Base-by-base conservation (phyloP, 2,888 invertebrate genomes). In the Patella depressa region DNA sequence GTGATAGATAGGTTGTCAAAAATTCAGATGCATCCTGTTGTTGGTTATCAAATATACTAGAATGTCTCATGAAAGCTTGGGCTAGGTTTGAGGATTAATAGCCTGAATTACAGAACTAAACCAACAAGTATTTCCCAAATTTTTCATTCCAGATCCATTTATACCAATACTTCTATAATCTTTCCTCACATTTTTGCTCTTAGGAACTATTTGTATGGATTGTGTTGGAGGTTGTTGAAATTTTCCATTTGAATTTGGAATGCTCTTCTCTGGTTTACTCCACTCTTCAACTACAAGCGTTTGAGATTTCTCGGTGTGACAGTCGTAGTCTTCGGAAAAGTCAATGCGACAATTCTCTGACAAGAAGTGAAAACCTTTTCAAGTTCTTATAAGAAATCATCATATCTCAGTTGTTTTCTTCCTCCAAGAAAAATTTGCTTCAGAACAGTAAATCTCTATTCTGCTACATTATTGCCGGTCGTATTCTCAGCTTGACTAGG, bases 1-100 rank as follows among this genome's bases (percentile, higher is more conserved):
- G 59, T 15, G 59, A n/a, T 1, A 59, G 17, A 59, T 59, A 59
- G 17, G n/a, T 19, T 59, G 59, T 59, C 19, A 59, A 59, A 59
- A 59, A n/a, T 59, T 59, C 59, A 59, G 59, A 59, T 59, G 19
- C 59, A 59, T 19, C 59, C 59, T 59, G 59, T 59, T 59, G 59
- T 59, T n/a, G 1, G 19, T 59, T 3, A 4, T 2, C 9, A 59
- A 59, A 59, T 14, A 59, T 59, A 59, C 19, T 19, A n/a, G n/a
- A n/a, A n/a, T n/a, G n/a, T n/a, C n/a, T n/a, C n/a, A n/a, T n/a
- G 17, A n/a, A 59, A 0, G 24, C 24, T 24, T 17, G n/a, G 17
- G n/a, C 59, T 11, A 59, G n/a, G 9, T n/a, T 59, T 24, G 24
- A 24, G 24, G 24, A 24, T 24, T 24, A 24, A 24, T 24, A 24